Conservation (phyloP, 2,888 invertebrate species). For the Camponotus fellah region DNA sequence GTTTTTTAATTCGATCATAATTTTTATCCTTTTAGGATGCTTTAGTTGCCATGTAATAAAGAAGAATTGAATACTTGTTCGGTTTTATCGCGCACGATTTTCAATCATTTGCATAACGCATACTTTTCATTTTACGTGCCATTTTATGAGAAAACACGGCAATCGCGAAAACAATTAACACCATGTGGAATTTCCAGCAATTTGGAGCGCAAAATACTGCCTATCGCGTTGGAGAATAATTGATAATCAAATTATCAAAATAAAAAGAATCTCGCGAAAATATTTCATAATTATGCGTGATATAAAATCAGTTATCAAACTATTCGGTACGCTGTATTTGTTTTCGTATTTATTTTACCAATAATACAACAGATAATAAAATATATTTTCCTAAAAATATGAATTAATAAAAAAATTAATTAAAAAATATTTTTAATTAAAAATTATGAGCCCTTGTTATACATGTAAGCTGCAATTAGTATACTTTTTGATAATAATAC, state of each 20-base stretch:
- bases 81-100: conserved; percentile 33
- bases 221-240: conserved; percentile 33
- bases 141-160: conserved; percentile 53
- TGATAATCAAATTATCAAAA: conserved; percentile 54
- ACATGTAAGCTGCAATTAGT: neutral
- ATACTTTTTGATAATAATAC: neutral
- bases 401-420: neutral
- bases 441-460: neutral
- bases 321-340: conserved; percentile 20
- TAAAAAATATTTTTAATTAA: neutral
- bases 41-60: neutral
- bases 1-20: neutral
- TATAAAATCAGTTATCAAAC: conserved; percentile 35
- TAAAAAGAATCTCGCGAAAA: conserved; percentile 45
- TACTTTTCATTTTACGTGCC: conserved; percentile 41
- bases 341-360: neutral
- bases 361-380: conserved; percentile 29
- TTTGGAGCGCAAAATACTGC: conserved; percentile 41
- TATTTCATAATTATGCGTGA: conserved; percentile 51
- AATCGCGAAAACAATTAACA: conserved; percentile 54
- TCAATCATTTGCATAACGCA: conserved; percentile 57
- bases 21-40: conserved; percentile 2
- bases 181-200: conserved; percentile 50
- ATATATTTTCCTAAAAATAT: conserved; percentile 34
- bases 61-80: neutral